Evolutionary conservation across 2,113 vertebrate genomes (phyloP).

Genomic region (Ammodytes dubius): DNA sequence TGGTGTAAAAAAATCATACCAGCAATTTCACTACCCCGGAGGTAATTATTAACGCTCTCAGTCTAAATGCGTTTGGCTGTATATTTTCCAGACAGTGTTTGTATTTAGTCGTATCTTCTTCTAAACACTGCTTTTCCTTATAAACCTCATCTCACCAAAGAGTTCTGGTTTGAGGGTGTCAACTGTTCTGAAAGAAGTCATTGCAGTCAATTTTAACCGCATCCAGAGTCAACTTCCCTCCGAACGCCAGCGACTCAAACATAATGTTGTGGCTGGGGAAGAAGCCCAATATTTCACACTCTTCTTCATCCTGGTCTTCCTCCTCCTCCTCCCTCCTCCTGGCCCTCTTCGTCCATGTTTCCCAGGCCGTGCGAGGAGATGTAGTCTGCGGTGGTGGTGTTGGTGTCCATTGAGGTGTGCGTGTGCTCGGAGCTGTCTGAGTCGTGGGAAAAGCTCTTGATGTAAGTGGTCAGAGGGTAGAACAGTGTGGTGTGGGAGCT

Average conservation of each 20-base stretch:
- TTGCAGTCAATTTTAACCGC: conserved; percentile 82
- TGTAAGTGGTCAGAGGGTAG: conserved; percentile 72
- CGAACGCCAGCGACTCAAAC: conserved; percentile 47
- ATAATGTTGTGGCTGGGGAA: conserved; percentile 69
- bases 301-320: conserved; percentile 36
- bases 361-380: conserved; percentile 69
- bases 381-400: conserved; percentile 74
- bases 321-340: conserved; percentile 62
- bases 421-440: conserved; percentile 78
- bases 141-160: neutral
- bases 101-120: neutral
- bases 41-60: no score
- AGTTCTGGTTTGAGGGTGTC: conserved; percentile 11
- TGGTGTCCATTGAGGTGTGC: conserved; percentile 73
- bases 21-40: no score
- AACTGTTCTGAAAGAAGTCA: conserved; percentile 64
- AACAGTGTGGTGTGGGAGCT: neutral
- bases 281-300: conserved; percentile 52
- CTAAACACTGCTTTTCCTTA: neutral
- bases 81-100: neutral
- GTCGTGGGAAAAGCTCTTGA: conserved; percentile 83
- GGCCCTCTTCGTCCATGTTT: conserved; percentile 38
- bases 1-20: no score
- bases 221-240: conserved; percentile 81
- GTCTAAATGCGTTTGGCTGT: no score